Conservation (phyloP, 2,797 vertebrate genomes). For the Lithobates sylvaticus region DNA sequence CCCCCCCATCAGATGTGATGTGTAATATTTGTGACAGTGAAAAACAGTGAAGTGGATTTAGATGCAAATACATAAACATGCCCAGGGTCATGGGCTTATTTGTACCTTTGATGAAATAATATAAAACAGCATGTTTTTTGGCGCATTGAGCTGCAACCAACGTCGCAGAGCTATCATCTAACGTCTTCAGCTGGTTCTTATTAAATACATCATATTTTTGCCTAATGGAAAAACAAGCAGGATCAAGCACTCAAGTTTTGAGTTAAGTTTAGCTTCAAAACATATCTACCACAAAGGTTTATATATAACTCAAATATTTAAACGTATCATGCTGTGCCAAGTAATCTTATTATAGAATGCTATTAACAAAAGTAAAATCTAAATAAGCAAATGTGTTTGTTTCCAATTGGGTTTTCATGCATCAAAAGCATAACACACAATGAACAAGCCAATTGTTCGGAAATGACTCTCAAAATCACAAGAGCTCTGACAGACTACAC, state of each 20-base stretch:
- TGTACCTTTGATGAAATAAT: slow-evolving; percentile 58
- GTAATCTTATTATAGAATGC: slow-evolving; percentile 50
- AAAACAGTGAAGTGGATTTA: slow-evolving; percentile 30
- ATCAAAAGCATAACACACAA: slow-evolving; percentile 25
- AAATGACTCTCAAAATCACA: slow-evolving; percentile 26
- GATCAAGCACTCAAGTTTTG: slow-evolving; percentile 43
- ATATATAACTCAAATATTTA: slow-evolving; percentile 59
- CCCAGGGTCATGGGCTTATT: slow-evolving; percentile 51
- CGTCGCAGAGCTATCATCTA: slow-evolving; percentile 33
- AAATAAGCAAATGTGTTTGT: slow-evolving; percentile 53
- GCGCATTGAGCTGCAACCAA: slow-evolving; percentile 32
- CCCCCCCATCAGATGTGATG: background rate
- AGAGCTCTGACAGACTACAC: slow-evolving; percentile 5
- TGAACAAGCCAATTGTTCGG: slow-evolving; percentile 32
- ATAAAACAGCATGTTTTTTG: slow-evolving; percentile 46
- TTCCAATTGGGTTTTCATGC: slow-evolving; percentile 19
- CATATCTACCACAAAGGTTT: slow-evolving; percentile 57
- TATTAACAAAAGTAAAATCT: slow-evolving; percentile 47
- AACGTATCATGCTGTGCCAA: slow-evolving; percentile 50
- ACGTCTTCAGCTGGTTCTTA: slow-evolving; percentile 53
- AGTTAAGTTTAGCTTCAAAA: slow-evolving; percentile 59
- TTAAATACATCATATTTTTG: slow-evolving; percentile 59
- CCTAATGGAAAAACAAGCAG: slow-evolving; percentile 61
- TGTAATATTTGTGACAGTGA: slow-evolving; percentile 40
- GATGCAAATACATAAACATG: slow-evolving; percentile 47